A percentile compares a stretch with the other conserved stretches of the same genome.
Conservation (phyloP, 1,140 invertebrate genomes). For the Tribolium madens region DNA sequence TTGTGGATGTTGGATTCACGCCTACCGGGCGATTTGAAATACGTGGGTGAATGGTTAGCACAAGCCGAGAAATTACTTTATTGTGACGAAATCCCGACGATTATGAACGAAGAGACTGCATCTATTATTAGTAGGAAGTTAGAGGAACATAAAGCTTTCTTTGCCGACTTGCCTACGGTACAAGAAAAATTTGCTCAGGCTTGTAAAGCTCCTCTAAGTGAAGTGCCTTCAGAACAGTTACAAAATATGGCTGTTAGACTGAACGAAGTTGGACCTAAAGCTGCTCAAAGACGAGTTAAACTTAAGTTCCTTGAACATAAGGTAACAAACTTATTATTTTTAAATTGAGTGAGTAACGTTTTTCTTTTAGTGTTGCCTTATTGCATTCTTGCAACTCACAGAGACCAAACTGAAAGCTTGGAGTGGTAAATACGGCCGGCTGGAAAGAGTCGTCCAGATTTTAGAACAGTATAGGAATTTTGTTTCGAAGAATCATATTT, state of each 20-base stretch:
- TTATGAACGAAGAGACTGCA: constrained; percentile 88
- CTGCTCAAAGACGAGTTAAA: constrained; percentile 81
- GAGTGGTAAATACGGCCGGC: constrained; percentile 89
- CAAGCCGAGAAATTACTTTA: constrained; percentile 86
- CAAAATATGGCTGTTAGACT: constrained; percentile 83
- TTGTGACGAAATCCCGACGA: constrained; percentile 84
- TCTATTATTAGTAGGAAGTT: constrained; percentile 87
- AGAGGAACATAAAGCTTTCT: constrained; percentile 91
- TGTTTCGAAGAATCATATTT: constrained; percentile 91
- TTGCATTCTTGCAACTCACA: constrained; percentile 89
- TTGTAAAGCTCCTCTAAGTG: constrained; percentile 71
- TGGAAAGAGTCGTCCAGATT: constrained; percentile 85
- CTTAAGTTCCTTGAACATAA: constrained; percentile 93
- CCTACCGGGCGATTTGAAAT: constrained; percentile 85
- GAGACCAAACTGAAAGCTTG: constrained; percentile 90
- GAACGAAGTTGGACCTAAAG: constrained; percentile 76
- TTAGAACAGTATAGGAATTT: constrained; percentile 92
- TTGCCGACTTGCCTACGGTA: constrained; percentile 83
- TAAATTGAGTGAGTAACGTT: constrained; percentile 12
- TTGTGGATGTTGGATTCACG: constrained; percentile 86
- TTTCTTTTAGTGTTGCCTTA: constrained; percentile 80
- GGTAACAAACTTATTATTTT: constrained; percentile 61
- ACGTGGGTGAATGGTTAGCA: constrained; percentile 90
- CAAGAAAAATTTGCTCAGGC: constrained; percentile 81
- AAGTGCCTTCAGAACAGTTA: constrained; percentile 82